Evolutionary conservation across 1,140 invertebrate species (phyloP).

Genomic region (Sinonovacula constricta): DNA sequence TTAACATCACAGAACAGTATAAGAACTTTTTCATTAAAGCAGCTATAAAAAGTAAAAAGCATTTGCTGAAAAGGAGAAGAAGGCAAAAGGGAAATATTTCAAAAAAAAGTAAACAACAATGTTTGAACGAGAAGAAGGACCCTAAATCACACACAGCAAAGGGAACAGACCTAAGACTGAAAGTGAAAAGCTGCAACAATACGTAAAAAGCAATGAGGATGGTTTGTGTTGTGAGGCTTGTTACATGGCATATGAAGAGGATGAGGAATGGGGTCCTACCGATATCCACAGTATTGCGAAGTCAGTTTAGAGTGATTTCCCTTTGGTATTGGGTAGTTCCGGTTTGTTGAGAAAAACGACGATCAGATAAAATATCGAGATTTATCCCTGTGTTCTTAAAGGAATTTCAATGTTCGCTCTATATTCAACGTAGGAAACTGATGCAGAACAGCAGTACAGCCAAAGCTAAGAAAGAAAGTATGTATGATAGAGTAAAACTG

Average conservation of each 20-base stretch:
- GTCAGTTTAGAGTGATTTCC: too few species aligned
- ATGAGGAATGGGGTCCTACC: conserved; percentile 24
- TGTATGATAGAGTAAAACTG: too few species aligned
- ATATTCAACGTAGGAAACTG: too few species aligned
- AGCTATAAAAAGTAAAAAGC: conserved; percentile 32
- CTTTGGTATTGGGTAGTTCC: too few species aligned
- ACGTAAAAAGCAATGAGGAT: neutral
- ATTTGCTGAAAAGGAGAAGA: conserved; percentile 27
- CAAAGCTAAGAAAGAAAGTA: too few species aligned
- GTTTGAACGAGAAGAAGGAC: neutral
- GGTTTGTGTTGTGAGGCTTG: neutral
- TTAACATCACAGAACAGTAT: conserved; percentile 6
- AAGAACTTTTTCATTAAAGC: conserved; percentile 27
- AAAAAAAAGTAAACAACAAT: conserved; percentile 3
- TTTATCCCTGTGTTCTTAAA: too few species aligned
- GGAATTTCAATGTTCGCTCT: too few species aligned
- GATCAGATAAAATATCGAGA: too few species aligned
- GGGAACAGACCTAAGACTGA: neutral
- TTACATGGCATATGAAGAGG: conserved; percentile 17
- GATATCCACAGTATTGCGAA: too few species aligned
- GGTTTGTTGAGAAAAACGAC: too few species aligned
- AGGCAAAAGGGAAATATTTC: conserved; percentile 21
- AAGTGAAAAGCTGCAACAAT: conserved; percentile 7
- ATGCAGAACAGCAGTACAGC: too few species aligned
- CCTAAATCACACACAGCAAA: neutral